Conservation (phyloP, 2,888 invertebrate genomes). For the Drosophila conformis region DNA sequence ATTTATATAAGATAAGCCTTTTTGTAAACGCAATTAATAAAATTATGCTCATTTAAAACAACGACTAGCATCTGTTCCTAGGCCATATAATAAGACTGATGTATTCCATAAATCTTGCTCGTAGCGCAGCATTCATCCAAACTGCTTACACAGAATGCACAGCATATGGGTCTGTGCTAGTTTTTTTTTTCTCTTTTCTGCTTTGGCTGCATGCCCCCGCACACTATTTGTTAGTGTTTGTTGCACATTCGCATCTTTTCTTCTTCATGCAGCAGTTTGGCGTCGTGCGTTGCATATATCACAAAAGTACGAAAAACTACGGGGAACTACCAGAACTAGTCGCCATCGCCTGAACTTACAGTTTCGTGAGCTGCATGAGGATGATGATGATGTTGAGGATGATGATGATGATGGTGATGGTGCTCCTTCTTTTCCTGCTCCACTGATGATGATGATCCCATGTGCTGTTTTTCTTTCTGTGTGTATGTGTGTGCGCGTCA, state of each 20-base stretch:
- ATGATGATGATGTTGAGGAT: conserved; percentile 35
- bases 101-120: background rate
- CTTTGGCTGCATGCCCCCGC: conserved; percentile 12
- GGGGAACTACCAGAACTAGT: conserved; percentile 21
- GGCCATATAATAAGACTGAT: background rate
- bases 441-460: conserved; percentile 51
- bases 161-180: conserved; percentile 44
- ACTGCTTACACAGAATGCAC: conserved; percentile 22
- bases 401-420: background rate
- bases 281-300: conserved; percentile 76
- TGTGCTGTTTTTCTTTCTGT: conserved; percentile 38
- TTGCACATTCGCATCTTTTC: conserved; percentile 37
- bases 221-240: conserved; percentile 61
- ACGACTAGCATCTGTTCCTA: background rate
- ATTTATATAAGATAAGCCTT: background rate
- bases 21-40: background rate
- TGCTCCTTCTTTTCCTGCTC: background rate
- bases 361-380: conserved; percentile 60
- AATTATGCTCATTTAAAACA: background rate
- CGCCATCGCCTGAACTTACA: conserved; percentile 49
- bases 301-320: conserved; percentile 45
- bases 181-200: conserved; percentile 5
- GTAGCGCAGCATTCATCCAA: conserved; percentile 31
- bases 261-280: conserved; percentile 28
- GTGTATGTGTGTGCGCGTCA: background rate